These are phyloP conservation scores for Caenorhabditis sp. DNA, from an alignment of 2,888 invertebrate genomes.

Conservation along the genomic window DNA sequence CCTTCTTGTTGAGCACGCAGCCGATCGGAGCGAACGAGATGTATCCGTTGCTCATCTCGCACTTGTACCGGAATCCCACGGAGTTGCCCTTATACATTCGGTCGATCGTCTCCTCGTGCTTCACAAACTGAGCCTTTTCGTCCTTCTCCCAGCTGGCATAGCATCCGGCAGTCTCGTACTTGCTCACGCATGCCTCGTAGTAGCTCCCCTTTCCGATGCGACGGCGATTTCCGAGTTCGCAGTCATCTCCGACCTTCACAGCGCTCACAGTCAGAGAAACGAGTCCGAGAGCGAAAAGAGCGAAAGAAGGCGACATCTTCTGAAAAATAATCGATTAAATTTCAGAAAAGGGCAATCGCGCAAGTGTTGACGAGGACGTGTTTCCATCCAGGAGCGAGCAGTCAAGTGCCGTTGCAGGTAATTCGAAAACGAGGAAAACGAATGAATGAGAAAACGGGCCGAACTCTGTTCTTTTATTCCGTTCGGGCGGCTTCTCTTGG, in stretches of 20 bases:
- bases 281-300: conserved; percentile 13
- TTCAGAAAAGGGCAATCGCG: conserved; percentile 58
- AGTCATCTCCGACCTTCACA: conserved; percentile 37
- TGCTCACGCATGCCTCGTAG: conserved; percentile 50
- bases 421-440: conserved; percentile 9
- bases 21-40: conserved; percentile 52
- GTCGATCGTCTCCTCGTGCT: conserved; percentile 29
- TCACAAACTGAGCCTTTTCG: conserved; percentile 31
- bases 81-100: conserved; percentile 41
- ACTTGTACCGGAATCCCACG: conserved; percentile 56
- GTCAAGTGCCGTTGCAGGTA: conserved; percentile 64
- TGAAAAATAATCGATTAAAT: conserved; percentile 12
- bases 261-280: conserved; percentile 9
- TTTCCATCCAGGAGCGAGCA: conserved; percentile 68
- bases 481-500: no score
- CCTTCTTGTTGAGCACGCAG: conserved; percentile 52
- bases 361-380: conserved; percentile 58
- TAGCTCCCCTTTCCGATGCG: conserved; percentile 53
- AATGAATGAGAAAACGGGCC: background rate
- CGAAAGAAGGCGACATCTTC: conserved; percentile 28
- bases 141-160: conserved; percentile 47
- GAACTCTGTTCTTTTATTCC: conserved; percentile 6
- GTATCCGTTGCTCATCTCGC: conserved; percentile 49
- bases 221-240: conserved; percentile 33
- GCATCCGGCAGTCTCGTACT: conserved; percentile 51